phyloP scores from a whole-genome alignment of 2,888 invertebrate species.

The Apodemia mormo region DNA sequence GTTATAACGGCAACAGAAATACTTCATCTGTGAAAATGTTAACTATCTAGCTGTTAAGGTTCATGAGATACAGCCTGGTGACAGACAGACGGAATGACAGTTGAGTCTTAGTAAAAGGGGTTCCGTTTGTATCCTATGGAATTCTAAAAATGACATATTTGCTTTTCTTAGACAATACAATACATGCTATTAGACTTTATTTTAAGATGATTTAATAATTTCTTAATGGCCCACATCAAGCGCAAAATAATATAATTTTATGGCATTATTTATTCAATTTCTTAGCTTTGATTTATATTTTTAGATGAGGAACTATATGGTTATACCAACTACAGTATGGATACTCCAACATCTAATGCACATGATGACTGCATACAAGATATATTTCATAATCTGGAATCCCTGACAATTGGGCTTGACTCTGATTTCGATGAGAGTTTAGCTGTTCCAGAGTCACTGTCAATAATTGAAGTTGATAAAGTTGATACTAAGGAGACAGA shows the following conservation, averaged over 20 bases:
- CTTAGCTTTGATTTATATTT: constrained; percentile 30
- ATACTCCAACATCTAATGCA: constrained; percentile 63
- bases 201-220: too few species aligned
- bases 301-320: constrained; percentile 73
- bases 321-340: constrained; percentile 76
- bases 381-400: constrained; percentile 75
- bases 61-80: too few species aligned
- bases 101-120: too few species aligned
- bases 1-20: too few species aligned
- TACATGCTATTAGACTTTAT: too few species aligned
- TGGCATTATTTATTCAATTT: background rate
- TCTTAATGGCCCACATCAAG: too few species aligned
- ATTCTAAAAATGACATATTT: too few species aligned
- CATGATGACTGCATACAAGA: constrained; percentile 72
- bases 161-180: too few species aligned
- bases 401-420: constrained; percentile 79
- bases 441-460: constrained; percentile 88
- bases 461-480: constrained; percentile 82
- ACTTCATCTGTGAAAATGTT: too few species aligned
- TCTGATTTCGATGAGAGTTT: constrained; percentile 91
- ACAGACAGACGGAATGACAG: too few species aligned
- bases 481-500: constrained; percentile 55
- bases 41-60: too few species aligned
- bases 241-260: background rate
- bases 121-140: too few species aligned